Conservation (phyloP, 2,797 vertebrate species). For the Characodon lateralis region DNA sequence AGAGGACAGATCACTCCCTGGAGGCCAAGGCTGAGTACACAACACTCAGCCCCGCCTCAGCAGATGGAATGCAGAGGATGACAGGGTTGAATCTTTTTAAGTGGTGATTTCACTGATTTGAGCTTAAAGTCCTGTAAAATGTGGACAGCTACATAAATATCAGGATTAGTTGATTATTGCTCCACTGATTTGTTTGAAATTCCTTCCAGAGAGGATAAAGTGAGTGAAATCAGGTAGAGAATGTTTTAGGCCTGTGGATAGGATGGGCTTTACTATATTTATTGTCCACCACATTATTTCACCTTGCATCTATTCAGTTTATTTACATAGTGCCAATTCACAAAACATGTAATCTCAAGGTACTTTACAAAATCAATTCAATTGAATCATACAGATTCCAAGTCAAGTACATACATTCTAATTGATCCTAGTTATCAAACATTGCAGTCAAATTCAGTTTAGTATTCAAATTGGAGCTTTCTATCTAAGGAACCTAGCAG, state of each 20-base stretch:
- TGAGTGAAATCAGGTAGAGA: background rate
- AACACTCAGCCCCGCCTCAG: constrained; percentile 30
- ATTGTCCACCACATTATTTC: background rate
- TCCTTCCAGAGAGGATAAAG: background rate
- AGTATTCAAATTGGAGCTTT: too few species aligned
- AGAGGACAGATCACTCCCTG: constrained; percentile 45
- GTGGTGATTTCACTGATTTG: constrained; percentile 8
- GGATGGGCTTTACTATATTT: background rate
- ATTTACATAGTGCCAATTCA: background rate
- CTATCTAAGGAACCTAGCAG: too few species aligned
- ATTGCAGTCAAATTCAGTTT: too few species aligned
- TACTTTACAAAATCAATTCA: too few species aligned
- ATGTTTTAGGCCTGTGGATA: background rate
- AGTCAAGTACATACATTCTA: too few species aligned
- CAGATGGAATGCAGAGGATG: constrained; percentile 26
- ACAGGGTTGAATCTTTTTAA: constrained; percentile 30
- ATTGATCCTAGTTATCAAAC: too few species aligned
- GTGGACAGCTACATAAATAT: constrained; percentile 4
- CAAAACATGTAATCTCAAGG: too few species aligned
- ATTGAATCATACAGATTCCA: too few species aligned
- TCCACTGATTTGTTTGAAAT: background rate
- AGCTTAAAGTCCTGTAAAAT: background rate
- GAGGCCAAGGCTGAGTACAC: constrained; percentile 29
- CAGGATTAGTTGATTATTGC: background rate
- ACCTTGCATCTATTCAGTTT: background rate